Evolutionary conservation across 2,113 vertebrate species (phyloP), one percentile per base, ranked within the genome.

Genomic region (Picathartes gymnocephalus): DNA sequence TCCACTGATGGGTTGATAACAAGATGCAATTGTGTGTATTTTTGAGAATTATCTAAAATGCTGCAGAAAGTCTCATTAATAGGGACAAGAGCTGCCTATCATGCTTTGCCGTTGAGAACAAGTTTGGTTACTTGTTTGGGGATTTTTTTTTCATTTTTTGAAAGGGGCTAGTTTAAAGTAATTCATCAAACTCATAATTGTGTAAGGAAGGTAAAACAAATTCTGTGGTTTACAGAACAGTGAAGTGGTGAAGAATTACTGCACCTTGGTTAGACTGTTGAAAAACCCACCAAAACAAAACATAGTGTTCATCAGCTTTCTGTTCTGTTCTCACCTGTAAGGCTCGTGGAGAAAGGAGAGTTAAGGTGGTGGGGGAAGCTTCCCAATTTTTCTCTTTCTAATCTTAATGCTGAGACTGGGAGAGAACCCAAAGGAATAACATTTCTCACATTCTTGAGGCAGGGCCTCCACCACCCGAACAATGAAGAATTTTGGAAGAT

Each of bases 371-470:
- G 31, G 51, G 50, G 65, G 23, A 77, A 78, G 33, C 45, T 61
- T 91, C 50, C 30, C 60, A 24, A 33, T 70, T 91, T 89, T 94
- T 84, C 39, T 82, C n/a, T 82, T 90, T 76, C 85, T 89, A 47
- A 92, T 66, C 48, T 42, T 82, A 86, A 64, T 91, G 70, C 45
- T 80, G 40, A 84, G 61, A 30, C 72, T 90, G 73, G 53, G 71
- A 93, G 93, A 66, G 66, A 95, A 92, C 87, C 65, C 58, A 87
- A 62, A 72, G 70, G 90, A 94, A 82, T 65, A 93, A 78, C 81
- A 92, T 97, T 88, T 90, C 79, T 92, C 54, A 78, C 3, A 91
- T 94, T 96, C 94, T 93, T 95, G 94, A 93, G 95, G 89, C 81
- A 93, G 47, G 40, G 54, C 88, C 81, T 93, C 65, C 37, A 47